These are phyloP conservation scores for Gymnothorax javanicus DNA, from an alignment of 2,797 vertebrate genomes.

Conservation along the genomic window DNA sequence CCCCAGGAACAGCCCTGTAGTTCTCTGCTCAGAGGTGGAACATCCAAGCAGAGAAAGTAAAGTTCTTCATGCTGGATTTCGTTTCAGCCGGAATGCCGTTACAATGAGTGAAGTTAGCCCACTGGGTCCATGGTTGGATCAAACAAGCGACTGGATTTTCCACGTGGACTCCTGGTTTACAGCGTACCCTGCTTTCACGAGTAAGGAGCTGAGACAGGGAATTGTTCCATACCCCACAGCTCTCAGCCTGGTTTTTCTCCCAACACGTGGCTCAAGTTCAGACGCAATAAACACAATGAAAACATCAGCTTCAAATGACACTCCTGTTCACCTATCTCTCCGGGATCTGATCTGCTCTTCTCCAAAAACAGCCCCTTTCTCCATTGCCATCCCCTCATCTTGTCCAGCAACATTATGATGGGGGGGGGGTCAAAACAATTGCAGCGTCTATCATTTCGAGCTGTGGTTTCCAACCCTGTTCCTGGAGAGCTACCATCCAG, in stretches of 20 bases:
- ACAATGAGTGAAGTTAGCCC: no score
- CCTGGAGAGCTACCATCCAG: no score
- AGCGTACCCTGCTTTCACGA: background rate
- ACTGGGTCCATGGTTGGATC: no score
- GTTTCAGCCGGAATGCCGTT: no score
- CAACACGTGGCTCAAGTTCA: slow-evolving; percentile 32
- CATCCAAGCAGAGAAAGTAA: no score
- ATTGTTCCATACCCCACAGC: background rate
- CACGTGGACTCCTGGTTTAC: background rate
- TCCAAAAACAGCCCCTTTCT: slow-evolving; percentile 32
- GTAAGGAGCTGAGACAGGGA: slow-evolving; percentile 11
- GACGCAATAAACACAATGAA: slow-evolving; percentile 41
- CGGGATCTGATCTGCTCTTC: slow-evolving; percentile 42
- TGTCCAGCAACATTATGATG: background rate
- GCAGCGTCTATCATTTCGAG: no score
- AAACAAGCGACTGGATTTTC: no score
- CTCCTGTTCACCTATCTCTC: slow-evolving; percentile 55
- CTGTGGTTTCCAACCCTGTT: no score
- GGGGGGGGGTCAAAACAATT: background rate
- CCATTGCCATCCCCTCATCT: slow-evolving; percentile 40
- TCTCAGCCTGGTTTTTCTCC: background rate
- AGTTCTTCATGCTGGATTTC: no score
- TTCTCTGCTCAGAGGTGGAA: no score
- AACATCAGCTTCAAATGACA: slow-evolving; percentile 55
- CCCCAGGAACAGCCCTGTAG: background rate